Conservation (phyloP, 2,797 vertebrate genomes). For the Ptychadena robeensis region DNA sequence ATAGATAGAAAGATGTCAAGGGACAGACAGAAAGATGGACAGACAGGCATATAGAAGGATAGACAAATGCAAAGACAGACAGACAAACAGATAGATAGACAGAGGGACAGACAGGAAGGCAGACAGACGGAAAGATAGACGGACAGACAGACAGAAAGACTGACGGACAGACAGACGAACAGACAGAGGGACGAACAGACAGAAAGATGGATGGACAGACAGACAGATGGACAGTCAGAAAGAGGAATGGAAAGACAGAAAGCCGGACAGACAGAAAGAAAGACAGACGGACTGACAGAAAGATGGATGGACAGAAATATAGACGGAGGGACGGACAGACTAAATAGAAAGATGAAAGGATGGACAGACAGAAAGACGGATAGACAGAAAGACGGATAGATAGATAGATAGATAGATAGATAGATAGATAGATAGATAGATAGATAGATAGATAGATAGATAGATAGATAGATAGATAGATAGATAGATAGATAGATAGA, state of each 20-base stretch:
- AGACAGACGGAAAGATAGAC: background rate
- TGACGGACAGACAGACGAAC: constrained; percentile 20
- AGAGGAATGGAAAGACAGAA: too few species aligned
- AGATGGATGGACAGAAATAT: background rate
- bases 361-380: background rate
- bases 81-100: background rate
- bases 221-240: background rate
- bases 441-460: background rate
- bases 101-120: background rate
- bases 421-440: constrained; percentile 3
- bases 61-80: background rate
- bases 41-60: background rate
- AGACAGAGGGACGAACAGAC: constrained; percentile 19
- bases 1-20: too few species aligned
- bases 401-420: background rate
- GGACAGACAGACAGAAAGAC: background rate
- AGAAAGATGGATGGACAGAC: background rate
- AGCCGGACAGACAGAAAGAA: background rate
- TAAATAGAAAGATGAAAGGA: too few species aligned
- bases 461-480: background rate
- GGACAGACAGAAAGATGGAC: background rate
- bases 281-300: background rate
- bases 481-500: constrained; percentile 20
- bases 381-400: background rate
- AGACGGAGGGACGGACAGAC: too few species aligned